Evolutionary conservation across 2,113 vertebrate species (phyloP).

Genomic region (Zootoca vivipara): DNA sequence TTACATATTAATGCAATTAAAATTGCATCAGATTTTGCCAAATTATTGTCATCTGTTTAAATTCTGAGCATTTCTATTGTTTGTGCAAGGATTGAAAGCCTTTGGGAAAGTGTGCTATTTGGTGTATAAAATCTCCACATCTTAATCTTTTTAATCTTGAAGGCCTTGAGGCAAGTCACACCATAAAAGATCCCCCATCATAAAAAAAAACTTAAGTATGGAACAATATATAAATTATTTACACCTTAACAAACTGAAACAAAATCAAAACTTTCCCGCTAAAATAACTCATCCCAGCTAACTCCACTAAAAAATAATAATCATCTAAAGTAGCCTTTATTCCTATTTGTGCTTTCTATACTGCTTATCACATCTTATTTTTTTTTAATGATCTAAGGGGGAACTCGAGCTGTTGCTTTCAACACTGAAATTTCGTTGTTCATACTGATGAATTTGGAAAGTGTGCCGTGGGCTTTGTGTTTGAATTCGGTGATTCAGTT

Average conservation of each 20-base stretch:
- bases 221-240: neutral
- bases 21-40: constrained; percentile 56
- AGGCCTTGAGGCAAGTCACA: neutral
- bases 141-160: neutral
- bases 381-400: neutral
- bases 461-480: neutral
- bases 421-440: neutral
- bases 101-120: neutral
- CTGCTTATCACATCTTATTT: neutral
- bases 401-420: neutral
- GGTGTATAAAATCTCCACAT: no score
- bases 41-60: constrained; percentile 53
- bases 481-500: neutral
- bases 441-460: neutral
- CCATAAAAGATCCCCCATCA: neutral
- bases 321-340: neutral
- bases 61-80: constrained; percentile 14
- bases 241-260: neutral
- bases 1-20: constrained; percentile 67
- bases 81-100: constrained; percentile 18
- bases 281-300: neutral
- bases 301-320: neutral
- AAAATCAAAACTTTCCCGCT: neutral
- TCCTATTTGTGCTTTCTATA: neutral
- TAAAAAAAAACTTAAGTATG: neutral